phyloP scores from a whole-genome alignment of 2,113 vertebrate genomes.

The Pelecanus crispus region DNA sequence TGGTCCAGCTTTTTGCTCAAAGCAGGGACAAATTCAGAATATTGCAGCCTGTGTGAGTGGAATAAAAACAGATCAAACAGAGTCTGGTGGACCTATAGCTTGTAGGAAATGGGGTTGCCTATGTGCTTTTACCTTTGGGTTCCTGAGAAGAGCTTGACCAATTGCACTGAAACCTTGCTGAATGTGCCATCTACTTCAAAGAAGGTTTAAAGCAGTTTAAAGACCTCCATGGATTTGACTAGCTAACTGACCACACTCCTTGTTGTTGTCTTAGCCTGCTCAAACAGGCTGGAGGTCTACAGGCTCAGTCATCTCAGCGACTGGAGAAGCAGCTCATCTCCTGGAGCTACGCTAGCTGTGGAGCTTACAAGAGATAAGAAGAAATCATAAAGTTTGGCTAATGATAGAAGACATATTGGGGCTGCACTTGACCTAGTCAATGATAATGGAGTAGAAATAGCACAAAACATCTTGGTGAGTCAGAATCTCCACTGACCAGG shows the following conservation, averaged over 20 bases:
- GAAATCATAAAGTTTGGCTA: background rate
- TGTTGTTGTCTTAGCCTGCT: background rate
- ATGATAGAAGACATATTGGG: background rate
- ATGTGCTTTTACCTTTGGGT: background rate
- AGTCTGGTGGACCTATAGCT: background rate
- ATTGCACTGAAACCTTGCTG: background rate
- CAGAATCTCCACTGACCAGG: background rate
- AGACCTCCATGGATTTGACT: background rate
- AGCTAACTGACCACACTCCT: background rate
- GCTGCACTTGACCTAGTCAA: background rate
- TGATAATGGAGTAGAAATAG: background rate
- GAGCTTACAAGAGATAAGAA: background rate
- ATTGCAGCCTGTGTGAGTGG: accelerated
- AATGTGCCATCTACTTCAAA: background rate
- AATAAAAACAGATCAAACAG: background rate
- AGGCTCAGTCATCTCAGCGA: accelerated
- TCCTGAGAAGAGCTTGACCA: background rate
- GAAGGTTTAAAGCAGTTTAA: background rate
- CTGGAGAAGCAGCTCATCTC: background rate
- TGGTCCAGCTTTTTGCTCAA: background rate
- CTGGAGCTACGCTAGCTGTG: background rate
- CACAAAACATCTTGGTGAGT: background rate
- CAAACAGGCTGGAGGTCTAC: background rate
- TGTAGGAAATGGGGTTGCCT: background rate
- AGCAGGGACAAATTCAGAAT: background rate